Evolutionary conservation across 2,888 invertebrate genomes (phyloP).

Genomic region (Drosophila cyrtoloma): DNA sequence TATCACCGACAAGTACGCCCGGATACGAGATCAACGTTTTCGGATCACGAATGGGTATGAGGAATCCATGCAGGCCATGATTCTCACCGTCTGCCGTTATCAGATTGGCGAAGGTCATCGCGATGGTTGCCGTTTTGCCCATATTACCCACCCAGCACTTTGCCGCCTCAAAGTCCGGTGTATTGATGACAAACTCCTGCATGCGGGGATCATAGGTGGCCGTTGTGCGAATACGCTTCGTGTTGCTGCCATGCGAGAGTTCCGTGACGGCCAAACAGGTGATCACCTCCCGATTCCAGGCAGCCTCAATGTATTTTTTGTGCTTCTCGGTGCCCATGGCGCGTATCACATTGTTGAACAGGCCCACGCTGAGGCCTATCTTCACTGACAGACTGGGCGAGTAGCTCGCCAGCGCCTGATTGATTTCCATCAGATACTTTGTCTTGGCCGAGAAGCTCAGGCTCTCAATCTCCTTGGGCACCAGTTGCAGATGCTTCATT

Average conservation of each 20-base stretch:
- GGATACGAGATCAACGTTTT: slow-evolving; percentile 91
- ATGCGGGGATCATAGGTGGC: slow-evolving; percentile 93
- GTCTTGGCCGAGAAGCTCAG: slow-evolving; percentile 89
- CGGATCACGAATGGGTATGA: slow-evolving; percentile 93
- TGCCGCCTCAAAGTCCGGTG: slow-evolving; percentile 97
- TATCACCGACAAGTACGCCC: slow-evolving; percentile 95
- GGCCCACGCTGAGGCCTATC: slow-evolving; percentile 90
- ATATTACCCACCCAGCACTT: slow-evolving; percentile 99
- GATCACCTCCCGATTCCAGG: slow-evolving; percentile 90
- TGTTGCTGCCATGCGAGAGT: slow-evolving; percentile 97
- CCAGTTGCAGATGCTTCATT: slow-evolving; percentile 89
- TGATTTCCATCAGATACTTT: slow-evolving; percentile 90
- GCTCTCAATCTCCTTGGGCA: slow-evolving; percentile 88
- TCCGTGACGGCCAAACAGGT: slow-evolving; percentile 97
- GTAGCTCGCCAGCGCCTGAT: slow-evolving; percentile 90
- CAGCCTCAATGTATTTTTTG: slow-evolving; percentile 89
- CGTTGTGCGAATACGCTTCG: slow-evolving; percentile 94
- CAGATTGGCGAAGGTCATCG: slow-evolving; percentile 95
- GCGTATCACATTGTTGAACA: slow-evolving; percentile 90
- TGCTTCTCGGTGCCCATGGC: slow-evolving; percentile 92
- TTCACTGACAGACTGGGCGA: slow-evolving; percentile 92
- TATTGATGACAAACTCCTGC: slow-evolving; percentile 94
- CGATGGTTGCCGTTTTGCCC: slow-evolving; percentile 94
- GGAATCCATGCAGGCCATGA: slow-evolving; percentile 95
- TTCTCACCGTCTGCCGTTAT: slow-evolving; percentile 91